Percentiles rank a stretch among this genome's conserved stretches.
Conservation (phyloP, 2,888 invertebrate genomes). For the Drosophila phalerata region DNA sequence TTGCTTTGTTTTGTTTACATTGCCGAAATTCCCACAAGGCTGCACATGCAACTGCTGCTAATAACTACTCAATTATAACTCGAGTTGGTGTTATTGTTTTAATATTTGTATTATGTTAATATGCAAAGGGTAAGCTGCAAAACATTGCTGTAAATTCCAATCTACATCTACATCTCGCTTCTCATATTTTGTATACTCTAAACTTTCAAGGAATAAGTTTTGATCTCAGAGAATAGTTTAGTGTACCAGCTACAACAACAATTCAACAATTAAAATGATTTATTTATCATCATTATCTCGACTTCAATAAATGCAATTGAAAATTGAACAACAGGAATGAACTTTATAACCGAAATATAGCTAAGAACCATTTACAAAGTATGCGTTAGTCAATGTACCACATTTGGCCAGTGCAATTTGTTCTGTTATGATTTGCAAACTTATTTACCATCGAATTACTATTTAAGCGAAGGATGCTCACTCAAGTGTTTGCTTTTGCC, state of each 20-base stretch:
- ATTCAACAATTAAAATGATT: not conserved
- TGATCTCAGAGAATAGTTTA: too few relatives aligned
- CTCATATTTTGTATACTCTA: not conserved
- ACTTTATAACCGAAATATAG: not conserved
- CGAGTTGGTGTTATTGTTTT: constrained; percentile 7
- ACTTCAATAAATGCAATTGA: not conserved
- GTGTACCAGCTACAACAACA: too few relatives aligned
- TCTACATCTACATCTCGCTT: not conserved
- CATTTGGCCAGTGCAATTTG: too few relatives aligned
- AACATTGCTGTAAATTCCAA: not conserved
- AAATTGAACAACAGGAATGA: too few relatives aligned
- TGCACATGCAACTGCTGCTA: not conserved
- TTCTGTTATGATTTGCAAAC: constrained; percentile 6
- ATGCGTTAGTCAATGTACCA: not conserved
- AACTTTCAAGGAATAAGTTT: not conserved
- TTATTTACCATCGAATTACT: constrained; percentile 18
- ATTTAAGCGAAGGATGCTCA: constrained; percentile 17
- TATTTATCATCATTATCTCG: not conserved
- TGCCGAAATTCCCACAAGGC: not conserved
- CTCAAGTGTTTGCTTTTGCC: constrained; percentile 9
- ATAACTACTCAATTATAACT: constrained; percentile 11
- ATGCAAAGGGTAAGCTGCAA: constrained; percentile 2
- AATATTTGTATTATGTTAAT: constrained; percentile 22
- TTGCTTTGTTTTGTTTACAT: constrained; percentile 19
- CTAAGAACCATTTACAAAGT: not conserved